Base-by-base conservation (phyloP, 2,113 vertebrate species). In the Leucosticte australis region DNA sequence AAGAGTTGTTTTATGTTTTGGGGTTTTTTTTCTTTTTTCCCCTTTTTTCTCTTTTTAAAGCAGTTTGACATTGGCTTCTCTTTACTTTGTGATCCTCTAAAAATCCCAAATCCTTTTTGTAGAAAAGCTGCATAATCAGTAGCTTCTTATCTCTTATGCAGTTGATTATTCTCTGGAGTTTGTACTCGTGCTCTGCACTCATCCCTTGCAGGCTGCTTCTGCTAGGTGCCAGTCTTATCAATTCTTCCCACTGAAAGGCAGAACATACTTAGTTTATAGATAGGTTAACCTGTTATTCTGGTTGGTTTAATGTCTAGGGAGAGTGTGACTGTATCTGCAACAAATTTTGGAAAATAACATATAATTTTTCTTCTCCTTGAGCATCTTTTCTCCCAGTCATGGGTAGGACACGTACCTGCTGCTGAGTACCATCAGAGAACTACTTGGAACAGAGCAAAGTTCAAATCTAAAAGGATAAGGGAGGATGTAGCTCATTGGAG, bases 21-120 rank as follows among this genome's bases (percentile, higher is more conserved):
- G 30, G 5, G 1, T 22, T 24, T 21, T 11, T 11, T 2, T 10
- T 3, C 4, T 2, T 1, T 23, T 22, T 2, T 10, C 0, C 1
- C 0, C 0, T 22, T 53, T 33, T 47, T 26, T 5, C 20, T 39
- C 5, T 73, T 89, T 93, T 65, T 75, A 47, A 37, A 59, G 41
- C 15, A 41, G 21, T 39, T 90, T 83, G 71, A 23, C 20, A 31
- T 90, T 87, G 67, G 28, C 46, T 80, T 73, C 46, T 76, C 28
- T 89, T 80, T 85, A 22, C 17, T 80, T 56, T 52, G 18, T 64
- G 53, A 84, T 93, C 44, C 33, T 78, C 35, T 75, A 55, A 64
- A 67, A 94, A 46, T 33, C 17, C 19, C 27, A 84, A 70, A 71
- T 52, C 17, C 33, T 71, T 89, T 90, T 75, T 68, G 52, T 28